Evolutionary conservation across 2,113 vertebrate genomes (phyloP), one percentile per base, ranked within the genome.

Genomic region (Peromyscus californicus): DNA sequence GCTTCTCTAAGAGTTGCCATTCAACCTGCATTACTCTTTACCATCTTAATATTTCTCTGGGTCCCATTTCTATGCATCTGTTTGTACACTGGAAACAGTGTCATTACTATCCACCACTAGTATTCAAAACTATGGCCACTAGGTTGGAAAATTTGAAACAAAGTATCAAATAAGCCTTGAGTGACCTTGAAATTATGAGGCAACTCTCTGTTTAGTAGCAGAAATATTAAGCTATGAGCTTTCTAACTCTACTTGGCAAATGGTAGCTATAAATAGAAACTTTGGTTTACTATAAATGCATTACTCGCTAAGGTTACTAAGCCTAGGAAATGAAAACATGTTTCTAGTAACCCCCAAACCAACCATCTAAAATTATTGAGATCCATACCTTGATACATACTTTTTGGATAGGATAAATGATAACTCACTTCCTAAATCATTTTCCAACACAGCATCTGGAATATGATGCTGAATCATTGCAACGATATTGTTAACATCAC

Each of bases 351-450:
- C 59, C 19, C 31, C 10, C 69, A 80, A 89, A 63, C 12, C 29
- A 96, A 70, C 42, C 63, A 80, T 51, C 7, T 31, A 74, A 24
- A 78, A 75, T 24, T 79, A 11, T 67, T 42, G 67, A 39, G 65
- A 72, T 89, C 3, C 90, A 79, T 97, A 99, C 99, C 98, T 99
- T 98, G 98, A 99, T 3, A 99, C 99, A 98, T 99, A 99, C 98
- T 99, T 99, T 98, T 99, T 99, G 92, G 99, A 99, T 84, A 99
- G 98, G 94, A 99, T 99, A 98, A 99, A 99, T 45, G 99, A 99
- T 51, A 99, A 98, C 97, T 99, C 99, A 12, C 99, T 99, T 63
- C 99, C 99, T 0, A 99, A 98, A 1, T 99, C 99, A 98, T 99
- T 99, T 98, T 99, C 99, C 97, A 99, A 90, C 7, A 98, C 99